Conservation (phyloP, 92 coral and sea anemone species). For the Zoanthus sansibaricus region DNA sequence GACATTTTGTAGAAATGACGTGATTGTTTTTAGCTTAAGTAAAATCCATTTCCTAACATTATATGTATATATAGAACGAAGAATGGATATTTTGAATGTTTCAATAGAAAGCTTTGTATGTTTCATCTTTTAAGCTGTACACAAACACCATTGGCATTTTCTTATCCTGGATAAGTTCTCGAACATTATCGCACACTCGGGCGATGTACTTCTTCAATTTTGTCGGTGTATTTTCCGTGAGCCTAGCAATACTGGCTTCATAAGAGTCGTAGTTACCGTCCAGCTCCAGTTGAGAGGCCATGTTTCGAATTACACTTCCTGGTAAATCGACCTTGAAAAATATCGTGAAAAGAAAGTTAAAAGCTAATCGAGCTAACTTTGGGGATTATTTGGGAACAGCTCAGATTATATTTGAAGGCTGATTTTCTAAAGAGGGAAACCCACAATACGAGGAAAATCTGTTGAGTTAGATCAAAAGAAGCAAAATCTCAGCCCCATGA, state of each 20-base stretch:
- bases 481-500: too few relatives aligned
- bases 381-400: too few relatives aligned
- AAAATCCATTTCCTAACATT: neutral
- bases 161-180: slow-evolving; percentile 75
- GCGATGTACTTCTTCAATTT: slow-evolving; percentile 76
- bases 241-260: slow-evolving; percentile 72
- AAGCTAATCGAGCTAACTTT: neutral
- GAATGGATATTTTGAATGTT: neutral
- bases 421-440: neutral
- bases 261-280: slow-evolving; percentile 73
- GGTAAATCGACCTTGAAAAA: slow-evolving; percentile 90
- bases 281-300: slow-evolving; percentile 84
- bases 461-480: too few relatives aligned
- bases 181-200: slow-evolving; percentile 81
- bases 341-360: neutral
- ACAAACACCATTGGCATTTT: slow-evolving; percentile 85
- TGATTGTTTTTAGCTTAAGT: too few relatives aligned
- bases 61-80: neutral
- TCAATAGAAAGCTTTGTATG: slow-evolving; percentile 80
- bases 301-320: slow-evolving; percentile 71
- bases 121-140: slow-evolving; percentile 87
- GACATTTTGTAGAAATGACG: too few relatives aligned
- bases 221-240: slow-evolving; percentile 74
- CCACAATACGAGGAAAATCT: too few relatives aligned
- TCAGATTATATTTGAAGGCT: neutral